These are phyloP conservation scores for Mus caroli DNA, from an alignment of 2,797 vertebrate genomes.

Conservation along the genomic window DNA sequence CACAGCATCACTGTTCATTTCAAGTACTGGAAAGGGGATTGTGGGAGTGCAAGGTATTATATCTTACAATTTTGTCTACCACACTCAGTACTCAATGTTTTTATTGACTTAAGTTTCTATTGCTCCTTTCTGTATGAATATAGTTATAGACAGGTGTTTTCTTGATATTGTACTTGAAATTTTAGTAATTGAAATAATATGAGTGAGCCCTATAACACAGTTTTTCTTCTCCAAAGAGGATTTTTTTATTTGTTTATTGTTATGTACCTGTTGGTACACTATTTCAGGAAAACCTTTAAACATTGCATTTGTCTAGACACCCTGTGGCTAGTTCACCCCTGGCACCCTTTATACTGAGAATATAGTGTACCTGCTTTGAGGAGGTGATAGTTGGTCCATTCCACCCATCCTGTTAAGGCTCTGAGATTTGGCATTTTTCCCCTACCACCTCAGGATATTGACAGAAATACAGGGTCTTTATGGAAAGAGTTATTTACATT, in stretches of 20 bases:
- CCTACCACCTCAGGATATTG: neutral
- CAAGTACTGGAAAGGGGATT: neutral
- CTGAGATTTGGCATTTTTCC: neutral
- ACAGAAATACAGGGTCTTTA: neutral
- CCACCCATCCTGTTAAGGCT: neutral
- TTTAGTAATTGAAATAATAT: neutral
- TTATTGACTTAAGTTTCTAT: neutral
- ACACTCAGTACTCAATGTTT: constrained; percentile 6
- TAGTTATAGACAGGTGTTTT: neutral
- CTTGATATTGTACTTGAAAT: neutral
- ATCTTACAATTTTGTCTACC: constrained; percentile 2
- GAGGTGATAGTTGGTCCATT: neutral
- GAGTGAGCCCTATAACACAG: neutral
- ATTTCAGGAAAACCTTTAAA: constrained; percentile 2
- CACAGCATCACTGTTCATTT: neutral
- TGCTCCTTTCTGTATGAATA: neutral
- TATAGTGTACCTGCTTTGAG: neutral
- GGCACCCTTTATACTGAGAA: neutral
- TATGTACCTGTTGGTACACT: neutral
- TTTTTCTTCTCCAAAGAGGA: neutral
- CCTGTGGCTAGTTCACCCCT: neutral
- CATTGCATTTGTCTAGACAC: neutral
- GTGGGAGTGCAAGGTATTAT: neutral
- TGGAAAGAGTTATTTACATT: neutral
- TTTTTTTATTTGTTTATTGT: neutral